phyloP scores from a whole-genome alignment of 2,797 vertebrate genomes.

The Craterocephalus amniculus region DNA sequence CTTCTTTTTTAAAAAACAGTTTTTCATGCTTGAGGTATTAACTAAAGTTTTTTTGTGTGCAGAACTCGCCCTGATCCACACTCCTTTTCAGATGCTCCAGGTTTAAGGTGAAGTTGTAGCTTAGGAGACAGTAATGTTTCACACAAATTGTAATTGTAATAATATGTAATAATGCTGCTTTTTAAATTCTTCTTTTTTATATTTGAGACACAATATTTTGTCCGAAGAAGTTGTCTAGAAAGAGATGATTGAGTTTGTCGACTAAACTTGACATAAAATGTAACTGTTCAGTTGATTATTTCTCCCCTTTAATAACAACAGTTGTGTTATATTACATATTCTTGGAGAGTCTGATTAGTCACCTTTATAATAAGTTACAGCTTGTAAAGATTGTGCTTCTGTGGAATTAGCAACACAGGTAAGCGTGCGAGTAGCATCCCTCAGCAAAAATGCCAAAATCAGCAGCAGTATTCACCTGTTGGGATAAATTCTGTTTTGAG shows the following conservation, averaged over 20 bases:
- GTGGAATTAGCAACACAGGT: not conserved
- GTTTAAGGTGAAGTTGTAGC: not conserved
- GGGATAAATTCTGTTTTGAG: not conserved
- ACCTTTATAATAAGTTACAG: not conserved
- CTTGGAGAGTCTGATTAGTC: not conserved
- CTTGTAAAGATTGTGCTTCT: not conserved
- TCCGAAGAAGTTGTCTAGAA: not conserved
- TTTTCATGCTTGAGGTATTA: not conserved
- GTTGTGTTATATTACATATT: not conserved
- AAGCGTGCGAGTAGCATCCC: not conserved
- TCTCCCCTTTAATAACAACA: not conserved
- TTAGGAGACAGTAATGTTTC: not conserved
- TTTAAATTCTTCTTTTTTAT: slow-evolving; percentile 15
- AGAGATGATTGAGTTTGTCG: not conserved
- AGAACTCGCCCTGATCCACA: not conserved
- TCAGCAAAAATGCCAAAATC: not conserved
- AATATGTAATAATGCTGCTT: not conserved
- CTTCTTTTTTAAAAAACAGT: not conserved
- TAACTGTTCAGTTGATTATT: not conserved
- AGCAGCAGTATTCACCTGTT: not conserved
- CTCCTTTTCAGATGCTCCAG: not conserved
- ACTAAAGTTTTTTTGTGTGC: not conserved
- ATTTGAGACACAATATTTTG: slow-evolving; percentile 23
- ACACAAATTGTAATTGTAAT: not conserved
- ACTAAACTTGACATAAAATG: not conserved